Percentiles rank a stretch among this genome's conserved stretches.
Conservation (phyloP, 35 echinoderm and acorn worm genomes). For the Strongylocentrotus purpuratus region DNA sequence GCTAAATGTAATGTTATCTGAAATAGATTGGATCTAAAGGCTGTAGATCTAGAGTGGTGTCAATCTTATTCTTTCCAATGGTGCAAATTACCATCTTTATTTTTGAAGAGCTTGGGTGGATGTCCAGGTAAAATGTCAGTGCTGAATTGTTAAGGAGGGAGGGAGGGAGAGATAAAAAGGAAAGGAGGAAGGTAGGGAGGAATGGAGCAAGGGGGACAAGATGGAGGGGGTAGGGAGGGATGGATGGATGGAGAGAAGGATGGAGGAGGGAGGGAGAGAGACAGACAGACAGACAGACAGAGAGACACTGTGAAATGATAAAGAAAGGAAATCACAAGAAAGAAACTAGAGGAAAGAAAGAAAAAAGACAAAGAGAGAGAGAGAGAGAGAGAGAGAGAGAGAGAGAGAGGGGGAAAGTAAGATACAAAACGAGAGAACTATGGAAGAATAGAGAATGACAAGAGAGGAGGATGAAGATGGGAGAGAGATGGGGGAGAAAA, state of each 20-base stretch:
- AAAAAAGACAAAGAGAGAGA: too few species aligned
- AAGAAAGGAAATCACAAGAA: too few species aligned
- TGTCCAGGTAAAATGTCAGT: slow-evolving; percentile 17
- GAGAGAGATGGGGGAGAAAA: too few species aligned
- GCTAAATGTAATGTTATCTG: not conserved
- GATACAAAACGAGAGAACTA: too few species aligned
- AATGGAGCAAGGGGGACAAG: not conserved
- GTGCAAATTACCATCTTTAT: slow-evolving; percentile 33
- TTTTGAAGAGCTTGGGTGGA: slow-evolving; percentile 18
- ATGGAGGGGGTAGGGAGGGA: not conserved
- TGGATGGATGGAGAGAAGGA: not conserved
- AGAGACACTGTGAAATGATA: too few species aligned
- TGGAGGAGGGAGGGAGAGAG: not conserved
- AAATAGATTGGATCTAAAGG: not conserved
- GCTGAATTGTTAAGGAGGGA: not conserved
- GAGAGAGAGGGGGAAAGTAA: too few species aligned
- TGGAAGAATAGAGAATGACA: too few species aligned
- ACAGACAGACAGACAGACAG: too few species aligned
- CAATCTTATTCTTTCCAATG: not conserved
- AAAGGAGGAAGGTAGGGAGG: not conserved
- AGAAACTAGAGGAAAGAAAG: too few species aligned
- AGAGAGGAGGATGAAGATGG: too few species aligned
- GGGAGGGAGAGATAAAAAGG: not conserved
- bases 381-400: too few species aligned
- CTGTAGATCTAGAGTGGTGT: not conserved